These are phyloP conservation scores for Gymnocypris eckloni DNA, from an alignment of 2,797 vertebrate genomes.

Conservation along the genomic window DNA sequence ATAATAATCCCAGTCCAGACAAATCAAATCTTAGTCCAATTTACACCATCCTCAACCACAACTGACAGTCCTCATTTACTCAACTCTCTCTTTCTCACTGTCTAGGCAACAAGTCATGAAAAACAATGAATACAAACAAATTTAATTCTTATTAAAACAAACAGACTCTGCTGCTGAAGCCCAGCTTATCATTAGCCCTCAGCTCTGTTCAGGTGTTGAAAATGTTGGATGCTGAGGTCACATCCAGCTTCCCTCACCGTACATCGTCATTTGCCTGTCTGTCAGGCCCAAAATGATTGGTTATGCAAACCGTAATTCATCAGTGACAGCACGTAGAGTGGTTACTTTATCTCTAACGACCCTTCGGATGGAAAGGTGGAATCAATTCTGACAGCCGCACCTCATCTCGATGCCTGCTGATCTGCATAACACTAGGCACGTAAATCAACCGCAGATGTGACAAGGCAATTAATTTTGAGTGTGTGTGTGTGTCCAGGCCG, in stretches of 20 bases:
- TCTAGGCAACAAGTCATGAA: background rate
- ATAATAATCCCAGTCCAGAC: background rate
- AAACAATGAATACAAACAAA: constrained; percentile 18
- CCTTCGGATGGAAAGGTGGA: constrained; percentile 67
- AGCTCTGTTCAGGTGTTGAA: constrained; percentile 67
- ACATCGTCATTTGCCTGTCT: constrained; percentile 63
- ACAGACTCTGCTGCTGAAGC: background rate
- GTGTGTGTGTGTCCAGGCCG: constrained; percentile 35
- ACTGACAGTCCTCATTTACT: constrained; percentile 38
- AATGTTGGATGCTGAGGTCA: constrained; percentile 65
- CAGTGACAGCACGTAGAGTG: constrained; percentile 74
- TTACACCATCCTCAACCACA: constrained; percentile 43
- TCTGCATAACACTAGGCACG: constrained; percentile 60
- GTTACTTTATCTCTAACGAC: constrained; percentile 78
- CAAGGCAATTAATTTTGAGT: constrained; percentile 41
- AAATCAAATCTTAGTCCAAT: constrained; percentile 56
- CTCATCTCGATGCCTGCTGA: constrained; percentile 63
- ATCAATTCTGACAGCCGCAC: constrained; percentile 81
- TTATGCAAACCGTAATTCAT: constrained; percentile 79
- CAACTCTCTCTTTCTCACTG: background rate
- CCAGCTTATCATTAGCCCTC: constrained; percentile 58
- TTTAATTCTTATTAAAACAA: constrained; percentile 20
- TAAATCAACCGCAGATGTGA: constrained; percentile 64
- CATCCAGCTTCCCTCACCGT: constrained; percentile 52
- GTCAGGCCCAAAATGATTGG: constrained; percentile 75